Evolutionary conservation across 2,797 vertebrate genomes (phyloP).

Genomic region (Rhynchonycteris naso): DNA sequence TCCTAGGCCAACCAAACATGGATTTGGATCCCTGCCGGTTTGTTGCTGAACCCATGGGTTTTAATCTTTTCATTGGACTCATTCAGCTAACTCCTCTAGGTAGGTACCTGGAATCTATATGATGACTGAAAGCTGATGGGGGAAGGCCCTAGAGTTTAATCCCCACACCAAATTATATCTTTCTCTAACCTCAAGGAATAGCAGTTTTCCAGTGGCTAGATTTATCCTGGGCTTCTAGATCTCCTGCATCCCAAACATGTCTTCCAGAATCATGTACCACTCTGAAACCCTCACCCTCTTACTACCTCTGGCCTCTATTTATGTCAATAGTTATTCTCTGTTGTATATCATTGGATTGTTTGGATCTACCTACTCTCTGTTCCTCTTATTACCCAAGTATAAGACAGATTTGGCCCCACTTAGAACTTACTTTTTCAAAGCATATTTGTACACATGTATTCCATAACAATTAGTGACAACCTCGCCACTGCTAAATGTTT

Average conservation of each 20-base stretch:
- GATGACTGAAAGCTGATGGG: background rate
- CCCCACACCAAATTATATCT: background rate
- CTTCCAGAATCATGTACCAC: background rate
- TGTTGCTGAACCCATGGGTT: background rate
- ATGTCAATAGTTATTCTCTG: background rate
- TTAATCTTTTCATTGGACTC: slow-evolving; percentile 1
- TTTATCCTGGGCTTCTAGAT: background rate
- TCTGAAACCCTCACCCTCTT: background rate
- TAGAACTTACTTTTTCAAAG: slow-evolving; percentile 31
- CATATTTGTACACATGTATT: background rate
- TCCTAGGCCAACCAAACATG: background rate
- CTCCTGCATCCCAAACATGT: background rate
- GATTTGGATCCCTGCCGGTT: background rate
- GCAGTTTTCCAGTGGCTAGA: background rate
- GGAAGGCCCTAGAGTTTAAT: background rate
- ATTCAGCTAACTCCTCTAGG: background rate
- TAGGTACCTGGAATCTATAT: background rate
- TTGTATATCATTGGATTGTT: background rate
- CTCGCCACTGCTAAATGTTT: background rate
- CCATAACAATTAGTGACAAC: background rate
- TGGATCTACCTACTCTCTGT: background rate
- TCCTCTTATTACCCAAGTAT: background rate
- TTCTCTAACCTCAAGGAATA: background rate
- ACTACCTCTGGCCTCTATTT: background rate
- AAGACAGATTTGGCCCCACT: background rate